Percentiles rank a stretch among this genome's conserved stretches.
phyloP scores from a whole-genome alignment of 2,113 vertebrate genomes.

The Atherinomorus stipes region DNA sequence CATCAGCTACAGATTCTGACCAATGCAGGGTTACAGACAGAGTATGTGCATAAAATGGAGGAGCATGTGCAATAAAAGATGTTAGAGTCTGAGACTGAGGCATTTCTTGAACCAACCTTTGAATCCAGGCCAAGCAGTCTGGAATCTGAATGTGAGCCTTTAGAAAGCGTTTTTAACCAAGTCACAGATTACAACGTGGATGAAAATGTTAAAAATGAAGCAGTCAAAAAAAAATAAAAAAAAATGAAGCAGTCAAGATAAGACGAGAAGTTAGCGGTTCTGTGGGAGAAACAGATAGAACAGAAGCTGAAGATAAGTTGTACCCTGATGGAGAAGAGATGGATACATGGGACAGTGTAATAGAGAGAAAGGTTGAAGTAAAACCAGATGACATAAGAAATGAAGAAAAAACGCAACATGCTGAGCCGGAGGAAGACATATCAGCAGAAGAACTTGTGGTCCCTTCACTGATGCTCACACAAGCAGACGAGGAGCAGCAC shows the following conservation, averaged over 20 bases:
- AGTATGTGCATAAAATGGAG: not conserved
- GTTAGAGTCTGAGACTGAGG: slow-evolving; percentile 57
- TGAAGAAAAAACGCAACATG: slow-evolving; percentile 46
- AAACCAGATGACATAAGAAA: slow-evolving; percentile 12
- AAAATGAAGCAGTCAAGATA: slow-evolving; percentile 5
- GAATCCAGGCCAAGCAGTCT: slow-evolving; percentile 48
- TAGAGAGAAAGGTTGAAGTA: slow-evolving; percentile 50
- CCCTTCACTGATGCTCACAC: not conserved
- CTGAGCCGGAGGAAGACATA: slow-evolving; percentile 70
- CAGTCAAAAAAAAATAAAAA: too few species aligned
- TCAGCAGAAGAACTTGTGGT: slow-evolving; percentile 44
- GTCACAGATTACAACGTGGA: not conserved
- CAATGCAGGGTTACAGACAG: slow-evolving; percentile 14
- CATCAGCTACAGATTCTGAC: not conserved
- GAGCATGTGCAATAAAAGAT: slow-evolving; percentile 22
- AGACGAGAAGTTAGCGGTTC: not conserved
- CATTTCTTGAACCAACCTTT: slow-evolving; percentile 33
- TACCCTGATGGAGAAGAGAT: slow-evolving; percentile 75
- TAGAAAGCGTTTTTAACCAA: slow-evolving; percentile 20
- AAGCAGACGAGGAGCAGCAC: not conserved
- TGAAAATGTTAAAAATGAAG: slow-evolving; percentile 19
- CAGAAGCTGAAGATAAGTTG: slow-evolving; percentile 57
- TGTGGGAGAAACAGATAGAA: not conserved
- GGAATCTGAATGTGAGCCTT: slow-evolving; percentile 44
- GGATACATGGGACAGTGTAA: slow-evolving; percentile 74